phyloP scores from a whole-genome alignment of 2,113 vertebrate genomes.

The Lycocorax pyrrhopterus region DNA sequence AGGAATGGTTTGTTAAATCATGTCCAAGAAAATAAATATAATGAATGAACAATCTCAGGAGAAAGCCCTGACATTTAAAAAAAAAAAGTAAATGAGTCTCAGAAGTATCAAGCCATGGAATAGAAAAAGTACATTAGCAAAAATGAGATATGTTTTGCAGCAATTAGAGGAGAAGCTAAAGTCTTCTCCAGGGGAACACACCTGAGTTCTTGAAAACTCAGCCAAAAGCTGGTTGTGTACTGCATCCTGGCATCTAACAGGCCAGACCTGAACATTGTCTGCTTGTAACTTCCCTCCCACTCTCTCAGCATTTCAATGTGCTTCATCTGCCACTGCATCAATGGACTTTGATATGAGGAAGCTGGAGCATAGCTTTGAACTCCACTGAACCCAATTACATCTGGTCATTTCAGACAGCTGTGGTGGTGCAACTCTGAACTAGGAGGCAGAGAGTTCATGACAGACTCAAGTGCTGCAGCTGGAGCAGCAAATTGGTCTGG shows the following conservation, averaged over 20 bases:
- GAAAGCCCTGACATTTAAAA: constrained; percentile 67
- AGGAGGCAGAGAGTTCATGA: constrained; percentile 64
- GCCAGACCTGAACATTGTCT: constrained; percentile 48
- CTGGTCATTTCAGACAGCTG: constrained; percentile 73
- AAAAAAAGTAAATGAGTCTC: constrained; percentile 63
- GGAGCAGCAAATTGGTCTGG: constrained; percentile 41
- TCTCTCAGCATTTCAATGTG: constrained; percentile 55
- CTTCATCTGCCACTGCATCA: constrained; percentile 61
- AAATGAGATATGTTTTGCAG: constrained; percentile 52
- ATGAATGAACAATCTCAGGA: constrained; percentile 73
- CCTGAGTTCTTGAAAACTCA: constrained; percentile 52
- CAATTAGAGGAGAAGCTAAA: constrained; percentile 41
- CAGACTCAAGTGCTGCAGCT: constrained; percentile 27
- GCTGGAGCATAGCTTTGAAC: constrained; percentile 73
- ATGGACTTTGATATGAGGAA: constrained; percentile 74
- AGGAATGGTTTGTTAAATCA: constrained; percentile 71
- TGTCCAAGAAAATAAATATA: constrained; percentile 79
- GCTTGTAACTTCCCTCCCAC: constrained; percentile 65
- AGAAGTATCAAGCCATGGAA: constrained; percentile 56
- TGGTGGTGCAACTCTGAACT: constrained; percentile 68
- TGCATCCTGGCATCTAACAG: constrained; percentile 55
- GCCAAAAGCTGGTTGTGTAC: constrained; percentile 44
- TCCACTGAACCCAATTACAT: constrained; percentile 77
- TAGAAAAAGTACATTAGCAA: constrained; percentile 46
- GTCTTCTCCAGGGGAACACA: constrained; percentile 57